Base-by-base conservation (phyloP, 2,113 vertebrate species). In the Alosa alosa region DNA sequence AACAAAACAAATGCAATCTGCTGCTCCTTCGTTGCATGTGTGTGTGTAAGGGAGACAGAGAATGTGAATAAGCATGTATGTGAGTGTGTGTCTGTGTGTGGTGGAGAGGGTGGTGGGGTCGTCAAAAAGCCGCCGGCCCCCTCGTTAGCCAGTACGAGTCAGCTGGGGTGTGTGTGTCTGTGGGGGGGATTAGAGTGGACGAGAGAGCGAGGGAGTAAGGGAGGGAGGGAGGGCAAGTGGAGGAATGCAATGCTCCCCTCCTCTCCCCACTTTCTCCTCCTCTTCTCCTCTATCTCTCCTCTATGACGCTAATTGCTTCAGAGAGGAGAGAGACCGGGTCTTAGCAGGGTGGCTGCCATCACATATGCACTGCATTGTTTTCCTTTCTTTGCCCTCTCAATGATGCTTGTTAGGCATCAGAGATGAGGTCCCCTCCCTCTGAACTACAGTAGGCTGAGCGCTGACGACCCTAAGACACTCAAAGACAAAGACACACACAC, bases 261-360 rank as follows among this genome's bases (percentile, higher is more conserved):
- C 87, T 84, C 89, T 89, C 84, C 82, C 84, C 72, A 39, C 25
- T 78, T 39, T 39, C 72, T 39, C 72, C 25, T 64, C n/a, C 20
- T 22, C 31, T 60, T 13, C 55, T 64, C 60, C 64, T 72, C 64
- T 72, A 72, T 72, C 85, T 57, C 87, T 90, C 91, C 91, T 91
- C 89, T 94, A 90, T 93, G 93, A 94, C 78, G 87, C 92, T 94
- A 95, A 94, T 94, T 93, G 90, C 89, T 88, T 86, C 88, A 88
- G 89, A 90, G 85, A 83, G 0, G 90, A 84, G 87, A 92, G 82
- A 92, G 91, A 85, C 90, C 87, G 89, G 84, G 13, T 46, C 83
- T 60, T 85, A 41, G 47, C 78, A 86, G 84, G 83, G 82, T 47
- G 60, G 83, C 50, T 31, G 50, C 50, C 82, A 82, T 91, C 91